Conservation (phyloP, 2,888 invertebrate species). For the Temnothorax rugatulus region DNA sequence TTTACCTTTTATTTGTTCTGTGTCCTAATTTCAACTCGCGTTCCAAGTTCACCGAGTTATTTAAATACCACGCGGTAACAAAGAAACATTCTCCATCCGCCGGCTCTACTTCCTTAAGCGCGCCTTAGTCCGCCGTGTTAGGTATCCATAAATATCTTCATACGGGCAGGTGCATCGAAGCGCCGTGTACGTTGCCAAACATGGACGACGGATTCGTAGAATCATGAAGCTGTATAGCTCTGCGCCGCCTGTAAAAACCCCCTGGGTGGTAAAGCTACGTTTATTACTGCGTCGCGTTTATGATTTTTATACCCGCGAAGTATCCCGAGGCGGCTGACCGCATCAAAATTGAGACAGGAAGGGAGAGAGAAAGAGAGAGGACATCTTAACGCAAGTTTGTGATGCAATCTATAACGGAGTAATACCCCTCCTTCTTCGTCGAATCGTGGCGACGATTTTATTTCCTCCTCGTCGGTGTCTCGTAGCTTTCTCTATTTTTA, state of each 20-base stretch:
- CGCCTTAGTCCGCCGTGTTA: not conserved
- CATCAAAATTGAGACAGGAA: conserved; percentile 19
- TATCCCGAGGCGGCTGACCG: conserved; percentile 31
- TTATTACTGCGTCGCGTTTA: conserved; percentile 50
- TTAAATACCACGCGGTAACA: not conserved
- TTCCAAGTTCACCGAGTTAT: not conserved
- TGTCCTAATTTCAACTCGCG: not conserved
- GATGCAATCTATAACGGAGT: conserved; percentile 22
- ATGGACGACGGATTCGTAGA: conserved; percentile 3
- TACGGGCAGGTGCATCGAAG: not conserved
- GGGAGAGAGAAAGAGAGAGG: not conserved
- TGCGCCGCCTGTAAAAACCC: not conserved
- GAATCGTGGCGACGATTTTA: conserved; percentile 26
- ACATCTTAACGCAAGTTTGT: not conserved
- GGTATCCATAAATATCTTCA: conserved; percentile 1
- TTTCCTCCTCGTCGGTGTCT: conserved; percentile 21
- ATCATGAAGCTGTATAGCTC: not conserved
- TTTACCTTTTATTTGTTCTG: not conserved
- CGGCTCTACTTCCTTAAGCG: not conserved
- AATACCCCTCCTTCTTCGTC: not conserved
- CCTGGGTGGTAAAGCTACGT: conserved; percentile 44
- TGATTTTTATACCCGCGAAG: conserved; percentile 44
- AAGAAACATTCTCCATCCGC: not conserved
- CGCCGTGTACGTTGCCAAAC: not conserved
- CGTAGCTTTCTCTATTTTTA: conserved; percentile 16